A percentile compares a stretch with the other conserved stretches of the same genome.
phyloP scores from a whole-genome alignment of 92 coral and sea anemone species.

The Palythoa caribaeorum region DNA sequence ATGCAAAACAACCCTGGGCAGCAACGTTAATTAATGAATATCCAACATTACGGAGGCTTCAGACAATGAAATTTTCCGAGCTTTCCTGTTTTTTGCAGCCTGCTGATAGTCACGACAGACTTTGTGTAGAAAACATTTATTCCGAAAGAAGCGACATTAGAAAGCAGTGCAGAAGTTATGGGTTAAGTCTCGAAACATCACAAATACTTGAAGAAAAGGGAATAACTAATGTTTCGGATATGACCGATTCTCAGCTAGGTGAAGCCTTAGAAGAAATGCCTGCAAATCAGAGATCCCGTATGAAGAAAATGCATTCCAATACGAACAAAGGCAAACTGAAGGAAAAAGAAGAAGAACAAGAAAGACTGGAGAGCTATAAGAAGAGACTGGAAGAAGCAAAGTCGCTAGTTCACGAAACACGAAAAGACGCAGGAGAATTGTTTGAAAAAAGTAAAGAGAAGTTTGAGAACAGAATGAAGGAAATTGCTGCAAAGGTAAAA shows the following conservation, averaged over 20 bases:
- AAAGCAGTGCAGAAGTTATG: constrained; percentile 19
- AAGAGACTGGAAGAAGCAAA: constrained; percentile 23
- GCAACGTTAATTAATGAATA: not conserved
- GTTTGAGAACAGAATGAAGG: constrained; percentile 5
- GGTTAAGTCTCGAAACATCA: constrained; percentile 9
- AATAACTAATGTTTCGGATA: not conserved
- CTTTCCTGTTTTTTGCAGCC: not conserved
- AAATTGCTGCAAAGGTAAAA: constrained; percentile 1
- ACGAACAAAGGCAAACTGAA: not conserved
- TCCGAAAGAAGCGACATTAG: constrained; percentile 15
- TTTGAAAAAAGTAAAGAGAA: constrained; percentile 1
- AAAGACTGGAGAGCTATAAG: not conserved
- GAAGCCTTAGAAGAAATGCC: not conserved
- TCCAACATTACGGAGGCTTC: not conserved
- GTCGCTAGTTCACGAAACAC: constrained; percentile 3
- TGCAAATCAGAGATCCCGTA: not conserved
- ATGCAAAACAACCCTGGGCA: not conserved
- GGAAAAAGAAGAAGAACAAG: constrained; percentile 2
- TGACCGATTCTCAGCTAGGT: not conserved
- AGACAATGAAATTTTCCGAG: not conserved
- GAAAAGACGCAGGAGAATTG: not conserved
- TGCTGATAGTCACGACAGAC: not conserved
- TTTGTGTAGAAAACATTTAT: not conserved
- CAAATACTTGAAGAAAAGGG: constrained; percentile 11
- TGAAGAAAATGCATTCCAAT: constrained; percentile 21